Conservation (phyloP, 2,888 invertebrate genomes). For the Aspidiotus rigidus region DNA sequence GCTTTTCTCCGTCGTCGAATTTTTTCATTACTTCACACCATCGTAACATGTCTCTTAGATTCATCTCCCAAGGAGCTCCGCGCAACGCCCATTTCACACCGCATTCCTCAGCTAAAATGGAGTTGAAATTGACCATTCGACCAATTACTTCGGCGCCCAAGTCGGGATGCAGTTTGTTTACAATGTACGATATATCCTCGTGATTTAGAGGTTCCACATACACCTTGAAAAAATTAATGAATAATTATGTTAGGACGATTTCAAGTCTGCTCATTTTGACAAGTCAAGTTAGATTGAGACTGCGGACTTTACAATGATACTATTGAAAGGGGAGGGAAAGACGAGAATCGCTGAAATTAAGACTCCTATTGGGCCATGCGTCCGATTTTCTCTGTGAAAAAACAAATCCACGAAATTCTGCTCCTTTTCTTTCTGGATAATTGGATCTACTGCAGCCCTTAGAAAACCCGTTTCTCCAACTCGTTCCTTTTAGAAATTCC, state of each 20-base stretch:
- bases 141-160: constrained; percentile 53
- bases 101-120: constrained; percentile 52
- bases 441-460: too few species aligned
- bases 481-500: too few species aligned
- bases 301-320: too few species aligned
- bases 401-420: too few species aligned
- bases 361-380: too few species aligned
- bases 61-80: constrained; percentile 95
- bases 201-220: constrained; percentile 52
- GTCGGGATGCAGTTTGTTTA: constrained; percentile 54
- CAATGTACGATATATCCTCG: constrained; percentile 56
- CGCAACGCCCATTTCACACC: constrained; percentile 40
- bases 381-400: too few species aligned
- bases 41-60: constrained; percentile 84
- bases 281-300: too few species aligned
- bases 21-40: constrained; percentile 72
- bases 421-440: too few species aligned
- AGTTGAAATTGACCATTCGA: constrained; percentile 71
- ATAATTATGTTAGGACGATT: too few species aligned
- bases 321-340: background rate
- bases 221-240: constrained; percentile 44
- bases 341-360: too few species aligned
- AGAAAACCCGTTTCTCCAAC: too few species aligned
- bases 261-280: too few species aligned
- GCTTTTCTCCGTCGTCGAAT: constrained; percentile 28